These are phyloP conservation scores for Stegostoma tigrinum DNA, from an alignment of 2,113 vertebrate species.

Conservation along the genomic window DNA sequence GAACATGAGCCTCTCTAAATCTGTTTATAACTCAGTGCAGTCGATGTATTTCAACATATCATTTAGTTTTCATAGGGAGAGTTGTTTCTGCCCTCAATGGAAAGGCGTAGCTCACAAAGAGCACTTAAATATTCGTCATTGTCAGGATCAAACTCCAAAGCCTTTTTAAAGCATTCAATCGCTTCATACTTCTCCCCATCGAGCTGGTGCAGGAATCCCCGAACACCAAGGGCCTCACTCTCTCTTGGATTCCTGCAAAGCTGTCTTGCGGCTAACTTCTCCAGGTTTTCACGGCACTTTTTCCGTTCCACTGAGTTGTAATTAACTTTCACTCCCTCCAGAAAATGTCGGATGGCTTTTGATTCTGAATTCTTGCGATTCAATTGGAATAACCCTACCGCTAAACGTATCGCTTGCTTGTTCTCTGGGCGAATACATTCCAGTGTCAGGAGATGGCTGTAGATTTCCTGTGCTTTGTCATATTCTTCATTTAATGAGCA, in stretches of 20 bases:
- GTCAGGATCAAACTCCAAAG: slow-evolving; percentile 35
- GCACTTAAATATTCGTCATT: slow-evolving; percentile 44
- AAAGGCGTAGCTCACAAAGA: slow-evolving; percentile 40
- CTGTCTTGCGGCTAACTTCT: slow-evolving; percentile 32
- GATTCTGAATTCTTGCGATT: neutral
- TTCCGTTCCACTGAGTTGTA: neutral
- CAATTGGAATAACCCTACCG: neutral
- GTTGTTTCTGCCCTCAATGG: slow-evolving; percentile 9
- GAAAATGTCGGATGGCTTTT: neutral
- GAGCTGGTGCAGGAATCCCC: slow-evolving; percentile 42
- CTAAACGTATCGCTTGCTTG: neutral
- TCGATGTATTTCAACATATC: too few species aligned
- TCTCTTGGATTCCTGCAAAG: neutral
- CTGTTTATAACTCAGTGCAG: neutral
- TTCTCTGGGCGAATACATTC: neutral
- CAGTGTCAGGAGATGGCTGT: neutral
- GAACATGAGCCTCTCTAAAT: too few species aligned
- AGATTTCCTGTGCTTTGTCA: neutral
- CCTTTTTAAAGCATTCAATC: slow-evolving; percentile 41
- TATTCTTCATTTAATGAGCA: neutral
- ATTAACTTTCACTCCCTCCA: neutral
- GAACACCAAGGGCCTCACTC: slow-evolving; percentile 42
- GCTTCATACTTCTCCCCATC: slow-evolving; percentile 39
- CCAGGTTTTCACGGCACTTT: neutral
- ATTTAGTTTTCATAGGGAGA: neutral